Evolutionary conservation across 2,888 invertebrate genomes (phyloP).

Genomic region (Nezara viridula): DNA sequence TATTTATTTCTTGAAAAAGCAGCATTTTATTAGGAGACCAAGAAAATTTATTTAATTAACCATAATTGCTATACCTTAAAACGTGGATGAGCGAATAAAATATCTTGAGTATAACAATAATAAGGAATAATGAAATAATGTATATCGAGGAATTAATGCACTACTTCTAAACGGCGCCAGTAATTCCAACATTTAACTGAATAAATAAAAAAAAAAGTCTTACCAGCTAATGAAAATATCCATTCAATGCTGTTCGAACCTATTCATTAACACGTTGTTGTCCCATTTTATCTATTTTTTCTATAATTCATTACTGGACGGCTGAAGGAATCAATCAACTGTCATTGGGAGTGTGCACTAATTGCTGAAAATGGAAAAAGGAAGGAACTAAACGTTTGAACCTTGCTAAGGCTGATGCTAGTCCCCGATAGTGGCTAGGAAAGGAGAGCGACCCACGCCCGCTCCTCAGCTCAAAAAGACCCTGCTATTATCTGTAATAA

Average conservation of each 20-base stretch:
- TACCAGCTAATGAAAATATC: not conserved
- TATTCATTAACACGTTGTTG: not conserved
- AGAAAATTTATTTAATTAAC: too few relatives aligned
- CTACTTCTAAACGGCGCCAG: too few relatives aligned
- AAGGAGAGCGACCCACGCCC: not conserved
- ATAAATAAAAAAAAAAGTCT: not conserved
- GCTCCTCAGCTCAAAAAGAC: not conserved
- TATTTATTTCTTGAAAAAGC: too few relatives aligned
- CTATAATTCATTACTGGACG: not conserved
- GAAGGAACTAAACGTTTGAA: not conserved
- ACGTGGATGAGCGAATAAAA: too few relatives aligned
- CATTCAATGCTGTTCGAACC: not conserved
- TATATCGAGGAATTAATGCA: too few relatives aligned
- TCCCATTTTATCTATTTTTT: too few relatives aligned
- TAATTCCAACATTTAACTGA: too few relatives aligned
- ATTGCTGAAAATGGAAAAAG: slow-evolving; percentile 20
- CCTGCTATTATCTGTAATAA: slow-evolving; percentile 34
- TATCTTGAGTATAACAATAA: too few relatives aligned
- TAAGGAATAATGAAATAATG: too few relatives aligned
- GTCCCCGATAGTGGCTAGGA: not conserved
- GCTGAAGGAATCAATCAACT: not conserved
- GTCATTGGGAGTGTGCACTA: not conserved
- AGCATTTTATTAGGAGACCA: too few relatives aligned
- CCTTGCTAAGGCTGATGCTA: not conserved
- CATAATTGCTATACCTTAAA: too few relatives aligned